Evolutionary conservation across 1,140 invertebrate species (phyloP), one percentile per base, ranked within the genome.

Genomic region (Globodera ellingtonae): DNA sequence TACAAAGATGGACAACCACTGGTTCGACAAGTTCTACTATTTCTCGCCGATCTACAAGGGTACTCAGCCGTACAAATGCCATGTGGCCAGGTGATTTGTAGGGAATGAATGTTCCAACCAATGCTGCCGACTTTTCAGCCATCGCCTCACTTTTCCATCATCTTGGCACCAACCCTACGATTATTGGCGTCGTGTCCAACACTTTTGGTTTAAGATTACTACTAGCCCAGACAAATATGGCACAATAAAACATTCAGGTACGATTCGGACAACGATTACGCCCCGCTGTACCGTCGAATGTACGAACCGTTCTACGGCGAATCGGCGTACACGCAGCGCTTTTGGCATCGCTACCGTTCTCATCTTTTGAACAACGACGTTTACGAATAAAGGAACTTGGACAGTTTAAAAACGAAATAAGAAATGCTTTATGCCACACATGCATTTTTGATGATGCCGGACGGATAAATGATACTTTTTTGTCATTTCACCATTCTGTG

Each of bases 1-100:
- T 62, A 18, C 18, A 15, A 10, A 62, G 56, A 72, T 70, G 66
- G 77, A 78, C 48, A 50, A 47, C 56, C 35, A 78, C n/a, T 78
- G 77, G 77, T 78, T 56, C 50, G 77, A 78, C 66, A 78, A 72
- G 69, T 71, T 50, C 44, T 72, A 78, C 72, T 78, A 78, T 59
- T 78, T 78, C 44, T 78, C 77, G 21, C 77, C 77, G 15, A 47
- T 78, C 4, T 78, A 75, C 69, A 77, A 77, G 48, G 75, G 75
- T 9, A 77, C 75, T 44, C 75, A 77, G 47, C 75, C 75, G 15
- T 77, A 47, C 24, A 77, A 77, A 77, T 62, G 75, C 21, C 75
- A 77, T 47, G 52, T 62, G 48, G 75, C 75, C 69, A 77, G 75
- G 75, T 47, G 46, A 13, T 65, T 21, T 18, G 9, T 35, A 35